Percentiles rank a stretch among this genome's conserved stretches.
phyloP scores from a whole-genome alignment of 2,888 invertebrate genomes.

The Megalurothrips usitatus region DNA sequence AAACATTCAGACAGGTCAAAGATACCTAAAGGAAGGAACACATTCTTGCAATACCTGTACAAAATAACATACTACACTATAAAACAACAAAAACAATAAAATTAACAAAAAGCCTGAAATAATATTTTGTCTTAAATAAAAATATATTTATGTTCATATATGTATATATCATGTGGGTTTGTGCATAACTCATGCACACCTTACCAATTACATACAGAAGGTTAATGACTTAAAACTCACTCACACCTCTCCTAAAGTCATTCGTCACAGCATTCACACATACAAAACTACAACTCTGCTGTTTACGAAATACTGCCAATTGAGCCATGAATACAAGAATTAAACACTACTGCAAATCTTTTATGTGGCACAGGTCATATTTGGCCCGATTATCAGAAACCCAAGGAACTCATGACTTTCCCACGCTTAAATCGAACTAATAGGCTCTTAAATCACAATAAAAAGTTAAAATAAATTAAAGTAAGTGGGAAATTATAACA shows the following conservation, averaged over 20 bases:
- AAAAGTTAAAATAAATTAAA: conserved; percentile 3
- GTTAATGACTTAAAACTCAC: conserved; percentile 8
- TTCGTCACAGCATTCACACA: conserved; percentile 16
- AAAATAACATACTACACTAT: conserved; percentile 27
- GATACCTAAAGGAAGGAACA: conserved; percentile 22
- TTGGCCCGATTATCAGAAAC: background rate
- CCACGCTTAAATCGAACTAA: background rate
- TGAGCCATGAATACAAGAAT: conserved; percentile 25
- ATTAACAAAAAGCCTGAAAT: conserved; percentile 27
- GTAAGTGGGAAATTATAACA: conserved; percentile 10
- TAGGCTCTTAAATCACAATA: conserved; percentile 22
- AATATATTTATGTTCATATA: conserved; percentile 27
- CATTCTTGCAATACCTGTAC: conserved; percentile 24
- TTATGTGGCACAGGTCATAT: conserved; percentile 20
- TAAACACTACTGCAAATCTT: conserved; percentile 7
- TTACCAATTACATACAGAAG: background rate
- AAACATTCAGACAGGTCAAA: conserved; percentile 25
- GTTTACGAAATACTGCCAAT: conserved; percentile 15
- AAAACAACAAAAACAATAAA: conserved; percentile 27
- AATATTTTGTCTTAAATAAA: conserved; percentile 26
- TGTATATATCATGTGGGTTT: background rate
- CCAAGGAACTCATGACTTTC: conserved; percentile 22
- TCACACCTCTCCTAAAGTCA: background rate
- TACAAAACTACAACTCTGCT: conserved; percentile 20
- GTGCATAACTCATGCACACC: conserved; percentile 15